A percentile compares a stretch with the other conserved stretches of the same genome.
phyloP scores from a whole-genome alignment of 2,113 vertebrate species.

The Coptodon rendalli region DNA sequence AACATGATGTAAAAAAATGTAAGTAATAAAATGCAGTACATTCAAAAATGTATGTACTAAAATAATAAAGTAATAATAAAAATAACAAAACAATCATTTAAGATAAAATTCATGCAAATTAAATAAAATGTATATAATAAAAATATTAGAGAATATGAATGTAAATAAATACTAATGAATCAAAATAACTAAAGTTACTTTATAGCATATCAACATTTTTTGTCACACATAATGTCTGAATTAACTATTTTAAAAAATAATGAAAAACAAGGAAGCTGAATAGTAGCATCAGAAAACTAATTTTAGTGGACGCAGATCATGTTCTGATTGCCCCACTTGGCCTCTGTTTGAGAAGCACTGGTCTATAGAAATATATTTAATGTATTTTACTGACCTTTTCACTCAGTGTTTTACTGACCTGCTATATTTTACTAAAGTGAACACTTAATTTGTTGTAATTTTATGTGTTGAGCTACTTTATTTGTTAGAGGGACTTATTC shows the following conservation, averaged over 20 bases:
- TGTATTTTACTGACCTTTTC: background rate
- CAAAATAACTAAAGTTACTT: background rate
- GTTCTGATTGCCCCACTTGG: background rate
- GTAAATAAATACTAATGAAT: background rate
- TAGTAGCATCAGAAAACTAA: background rate
- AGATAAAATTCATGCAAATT: background rate
- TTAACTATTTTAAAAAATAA: background rate
- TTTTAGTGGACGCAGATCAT: background rate
- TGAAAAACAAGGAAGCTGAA: background rate
- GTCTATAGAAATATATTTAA: background rate
- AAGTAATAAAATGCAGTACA: background rate
- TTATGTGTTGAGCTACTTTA: background rate
- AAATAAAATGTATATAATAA: background rate
- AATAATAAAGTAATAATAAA: background rate
- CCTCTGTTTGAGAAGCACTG: background rate
- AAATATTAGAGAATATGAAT: background rate
- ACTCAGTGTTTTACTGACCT: background rate
- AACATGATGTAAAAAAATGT: background rate
- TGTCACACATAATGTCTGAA: background rate
- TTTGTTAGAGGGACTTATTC: background rate
- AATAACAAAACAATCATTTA: background rate
- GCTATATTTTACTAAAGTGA: background rate
- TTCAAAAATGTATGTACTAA: background rate
- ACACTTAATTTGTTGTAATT: background rate
- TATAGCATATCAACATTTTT: background rate